Evolutionary conservation across 2,797 vertebrate genomes (phyloP).

Genomic region (Carduelis carduelis): DNA sequence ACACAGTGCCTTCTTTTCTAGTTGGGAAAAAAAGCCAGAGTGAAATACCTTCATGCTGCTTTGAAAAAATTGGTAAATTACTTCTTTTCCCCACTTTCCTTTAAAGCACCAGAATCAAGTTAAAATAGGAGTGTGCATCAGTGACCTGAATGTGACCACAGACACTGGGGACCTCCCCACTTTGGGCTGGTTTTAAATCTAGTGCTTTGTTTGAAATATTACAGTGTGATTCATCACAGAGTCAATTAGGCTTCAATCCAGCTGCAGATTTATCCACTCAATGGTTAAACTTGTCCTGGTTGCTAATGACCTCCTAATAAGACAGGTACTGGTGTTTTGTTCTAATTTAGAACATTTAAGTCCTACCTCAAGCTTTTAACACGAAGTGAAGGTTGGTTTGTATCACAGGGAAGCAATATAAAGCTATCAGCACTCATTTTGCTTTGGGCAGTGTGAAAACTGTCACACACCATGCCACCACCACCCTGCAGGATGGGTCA

Average conservation of each 20-base stretch:
- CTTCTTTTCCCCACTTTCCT: neutral
- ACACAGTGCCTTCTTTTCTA: neutral
- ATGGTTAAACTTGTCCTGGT: neutral
- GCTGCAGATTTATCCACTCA: neutral
- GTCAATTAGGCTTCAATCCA: conserved; percentile 36
- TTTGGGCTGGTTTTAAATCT: neutral
- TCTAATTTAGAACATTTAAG: neutral
- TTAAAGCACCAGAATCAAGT: neutral
- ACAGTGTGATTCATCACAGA: neutral
- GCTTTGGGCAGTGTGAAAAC: neutral
- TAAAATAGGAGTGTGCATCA: neutral
- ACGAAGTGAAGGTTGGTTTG: neutral
- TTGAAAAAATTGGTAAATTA: neutral
- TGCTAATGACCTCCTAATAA: conserved; percentile 11
- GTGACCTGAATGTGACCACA: neutral
- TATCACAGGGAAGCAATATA: neutral
- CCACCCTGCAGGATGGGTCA: neutral
- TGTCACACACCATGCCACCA: too few species aligned
- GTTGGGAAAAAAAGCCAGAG: neutral
- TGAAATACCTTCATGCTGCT: neutral
- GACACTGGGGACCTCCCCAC: neutral
- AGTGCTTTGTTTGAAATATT: neutral
- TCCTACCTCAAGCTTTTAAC: neutral
- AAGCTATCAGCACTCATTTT: neutral
- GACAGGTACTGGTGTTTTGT: neutral